Evolutionary conservation across 2,113 vertebrate genomes (phyloP), one percentile per base, ranked within the genome.

Genomic region (Amia ocellicauda): DNA sequence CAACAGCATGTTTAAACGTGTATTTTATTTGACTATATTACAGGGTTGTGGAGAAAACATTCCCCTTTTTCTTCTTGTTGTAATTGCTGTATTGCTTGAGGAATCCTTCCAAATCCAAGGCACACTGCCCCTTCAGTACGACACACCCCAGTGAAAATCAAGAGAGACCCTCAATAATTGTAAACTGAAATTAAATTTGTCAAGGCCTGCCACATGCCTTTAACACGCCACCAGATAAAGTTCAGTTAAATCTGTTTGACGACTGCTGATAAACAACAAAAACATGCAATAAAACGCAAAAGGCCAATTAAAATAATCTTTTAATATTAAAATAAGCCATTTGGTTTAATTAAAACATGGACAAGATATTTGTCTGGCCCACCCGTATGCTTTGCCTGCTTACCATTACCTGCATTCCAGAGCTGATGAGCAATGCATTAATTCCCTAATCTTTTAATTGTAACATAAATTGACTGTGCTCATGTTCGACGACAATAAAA

Each of bases 361-460:
- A 42, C 40, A 42, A 42, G 16, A 47, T 19, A 47, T 47, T 19
- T 16, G 4, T 47, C n/a, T 47, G n/a, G 45, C n/a, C 45, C 45
- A n/a, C 16, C 10, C 13, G 45, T 47, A 11, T 47, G 16, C 3
- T 47, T 47, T 47, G n/a, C 8, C 8, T 11, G 8, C 8, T 14
- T 11, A 42, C 40, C 16, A 42, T 42, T 42, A 42, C 40, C 40
- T 14, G 8, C 8, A 42, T 42, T 42, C 40, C n/a, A n/a, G n/a
- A 47, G 16, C 45, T 19, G n/a, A 47, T 36, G 31, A 36, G 31
- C 11, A 17, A 47, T 19, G 45, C 45, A 47, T 47, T 16, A 47
- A 47, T 17, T 47, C 45, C 45, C n/a, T 47, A 47, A 47, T 47
- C 45, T 47, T 47, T 47, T 47, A 47, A 47, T 47, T 47, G 45